Percentiles rank a stretch among this genome's conserved stretches.
Evolutionary conservation across 2,113 vertebrate genomes (phyloP).

Genomic region (Clarias macrocephalus): DNA sequence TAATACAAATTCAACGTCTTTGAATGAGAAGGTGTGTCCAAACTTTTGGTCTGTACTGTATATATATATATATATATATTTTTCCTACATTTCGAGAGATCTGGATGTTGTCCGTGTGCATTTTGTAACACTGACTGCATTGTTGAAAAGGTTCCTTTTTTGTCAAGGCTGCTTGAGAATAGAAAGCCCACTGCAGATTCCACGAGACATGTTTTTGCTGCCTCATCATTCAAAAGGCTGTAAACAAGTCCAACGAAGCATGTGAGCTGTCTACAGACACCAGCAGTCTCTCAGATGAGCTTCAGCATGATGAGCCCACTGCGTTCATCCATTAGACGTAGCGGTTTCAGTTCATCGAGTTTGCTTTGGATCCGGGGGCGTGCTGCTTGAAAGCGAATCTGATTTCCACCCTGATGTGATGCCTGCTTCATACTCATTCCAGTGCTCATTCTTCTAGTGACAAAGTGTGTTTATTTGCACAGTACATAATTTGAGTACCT

Average conservation of each 20-base stretch:
- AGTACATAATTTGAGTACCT: neutral
- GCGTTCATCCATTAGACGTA: slow-evolving; percentile 11
- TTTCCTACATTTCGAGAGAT: too few relatives aligned
- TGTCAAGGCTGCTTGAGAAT: neutral
- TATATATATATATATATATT: too few relatives aligned
- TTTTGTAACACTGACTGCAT: neutral
- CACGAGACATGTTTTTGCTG: slow-evolving; percentile 5
- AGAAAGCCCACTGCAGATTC: neutral
- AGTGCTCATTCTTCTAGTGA: neutral
- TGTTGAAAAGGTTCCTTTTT: neutral
- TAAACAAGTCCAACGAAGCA: slow-evolving; percentile 29
- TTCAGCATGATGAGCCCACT: slow-evolving; percentile 10
- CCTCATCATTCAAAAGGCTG: slow-evolving; percentile 1
- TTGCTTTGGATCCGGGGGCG: slow-evolving; percentile 25
- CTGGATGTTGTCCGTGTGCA: neutral
- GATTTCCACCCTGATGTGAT: slow-evolving; percentile 22
- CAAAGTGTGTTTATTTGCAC: slow-evolving; percentile 13
- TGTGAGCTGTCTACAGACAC: slow-evolving; percentile 14
- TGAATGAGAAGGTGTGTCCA: too few relatives aligned
- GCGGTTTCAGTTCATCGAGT: slow-evolving; percentile 23
- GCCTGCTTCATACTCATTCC: neutral
- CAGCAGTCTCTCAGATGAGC: neutral
- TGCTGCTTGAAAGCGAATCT: slow-evolving; percentile 31
- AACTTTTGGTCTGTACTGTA: too few relatives aligned
- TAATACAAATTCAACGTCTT: too few relatives aligned